These are phyloP conservation scores for Strigamia crassipes DNA, from an alignment of 2,888 invertebrate genomes.

Conservation along the genomic window DNA sequence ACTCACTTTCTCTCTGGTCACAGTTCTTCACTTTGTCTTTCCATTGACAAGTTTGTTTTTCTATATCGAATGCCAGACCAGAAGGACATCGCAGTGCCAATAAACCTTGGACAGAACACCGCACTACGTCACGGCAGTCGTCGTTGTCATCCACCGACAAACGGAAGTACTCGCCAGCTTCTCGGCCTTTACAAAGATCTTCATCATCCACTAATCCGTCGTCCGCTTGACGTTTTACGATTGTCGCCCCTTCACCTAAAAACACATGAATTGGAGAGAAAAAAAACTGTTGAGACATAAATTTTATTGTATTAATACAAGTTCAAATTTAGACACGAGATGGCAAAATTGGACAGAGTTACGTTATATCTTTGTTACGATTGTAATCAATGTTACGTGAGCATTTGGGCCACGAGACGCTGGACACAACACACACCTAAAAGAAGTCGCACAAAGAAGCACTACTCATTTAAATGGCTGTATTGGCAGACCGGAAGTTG, in stretches of 20 bases:
- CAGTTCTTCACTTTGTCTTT: constrained; percentile 95
- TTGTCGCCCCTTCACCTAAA: constrained; percentile 19
- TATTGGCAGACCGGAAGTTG: too few species aligned
- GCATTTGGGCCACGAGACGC: too few species aligned
- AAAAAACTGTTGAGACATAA: too few species aligned
- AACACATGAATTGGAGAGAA: too few species aligned
- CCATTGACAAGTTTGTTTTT: constrained; percentile 95
- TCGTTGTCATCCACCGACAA: constrained; percentile 78
- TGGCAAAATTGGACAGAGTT: too few species aligned
- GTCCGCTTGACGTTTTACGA: constrained; percentile 39
- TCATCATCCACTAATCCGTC: constrained; percentile 61
- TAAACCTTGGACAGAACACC: constrained; percentile 70
- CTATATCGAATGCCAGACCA: constrained; percentile 91
- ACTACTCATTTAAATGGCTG: too few species aligned
- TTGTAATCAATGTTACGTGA: too few species aligned
- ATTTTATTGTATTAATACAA: too few species aligned
- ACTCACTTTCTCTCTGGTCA: constrained; percentile 90
- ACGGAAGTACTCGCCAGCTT: constrained; percentile 90
- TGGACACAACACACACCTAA: too few species aligned
- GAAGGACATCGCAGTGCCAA: constrained; percentile 87
- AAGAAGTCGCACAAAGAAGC: too few species aligned
- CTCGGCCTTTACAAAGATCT: constrained; percentile 83
- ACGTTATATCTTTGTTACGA: too few species aligned
- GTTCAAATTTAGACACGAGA: too few species aligned
- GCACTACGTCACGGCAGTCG: constrained; percentile 91